Evolutionary conservation across 2,797 vertebrate species (phyloP), one percentile per base, ranked within the genome.

Genomic region (Paedocypris micromegethes): DNA sequence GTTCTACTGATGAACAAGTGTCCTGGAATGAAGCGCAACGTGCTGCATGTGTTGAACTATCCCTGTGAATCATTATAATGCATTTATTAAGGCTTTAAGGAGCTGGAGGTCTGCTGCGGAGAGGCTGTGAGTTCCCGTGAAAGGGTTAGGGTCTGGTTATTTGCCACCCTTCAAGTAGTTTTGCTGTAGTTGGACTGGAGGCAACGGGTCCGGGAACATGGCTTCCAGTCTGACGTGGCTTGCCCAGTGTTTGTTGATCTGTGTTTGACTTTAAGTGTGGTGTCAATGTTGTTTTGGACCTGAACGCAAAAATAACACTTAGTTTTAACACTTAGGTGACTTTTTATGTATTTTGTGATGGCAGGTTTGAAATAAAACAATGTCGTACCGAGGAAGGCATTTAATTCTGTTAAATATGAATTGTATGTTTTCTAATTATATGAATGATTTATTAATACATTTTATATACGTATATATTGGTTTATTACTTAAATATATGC

Each of bases 141-240:
- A 59, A 38, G 59, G 41, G 62, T 44, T 58, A 50, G 45, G 44
- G 48, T 65, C 43, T 68, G 44, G 54, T 62, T 69, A 70, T 77
- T 75, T 72, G 61, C 51, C 53, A 72, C 69, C 49, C 41, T 9
- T 51, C 71, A 60, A 74, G 69, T 68, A 66, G 9, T 50, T 64
- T 72, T 64, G 44, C 51, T 66, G 56, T 68, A 46, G 45, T 63
- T 45, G 47, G 51, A 56, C n/a, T 62, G 61, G 56, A 71, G 68
- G 52, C 70, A 45, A 50, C 50, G 39, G 53, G 58, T 53, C 55
- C 64, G 60, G 72, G 64, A 64, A 46, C 46, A 61, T 9, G 52
- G 42, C 66, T 54, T 40, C 54, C 23, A 57, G 61, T 73, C 43
- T 59, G 59, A 40, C 51, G 8, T 61, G 58, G 45, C 58, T 56